Base-by-base conservation (phyloP, 64 coral and sea anemone genomes). In the Hydrozoanthus tunicans region DNA sequence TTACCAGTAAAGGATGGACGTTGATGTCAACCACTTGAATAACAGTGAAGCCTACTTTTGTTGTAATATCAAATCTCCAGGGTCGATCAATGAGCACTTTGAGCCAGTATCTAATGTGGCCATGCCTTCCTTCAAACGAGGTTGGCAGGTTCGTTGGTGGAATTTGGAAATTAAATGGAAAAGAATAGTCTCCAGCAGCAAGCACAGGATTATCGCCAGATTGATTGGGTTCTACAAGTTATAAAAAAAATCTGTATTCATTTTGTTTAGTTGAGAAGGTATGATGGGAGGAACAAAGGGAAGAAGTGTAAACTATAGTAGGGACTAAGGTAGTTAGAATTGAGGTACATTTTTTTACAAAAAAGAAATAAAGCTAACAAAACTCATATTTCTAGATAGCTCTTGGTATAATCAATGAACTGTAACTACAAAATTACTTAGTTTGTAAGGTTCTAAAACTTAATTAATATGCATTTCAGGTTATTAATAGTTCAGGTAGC, bases 51-150 rank as follows among this genome's bases (percentile, higher is more conserved):
- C 90, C 92, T 12, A 90, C 82, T 60, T 94, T 94, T 5, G 92
- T 94, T 57, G 95, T 91, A 55, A 96, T 92, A 71, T 96, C 95
- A 96, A 96, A 96, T 43, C 95, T 89, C 95, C 95, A 96, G 3
- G 95, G 95, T 62, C 95, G 84, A 57, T 96, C 95, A 26, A 96
- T 93, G 9, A 96, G 72, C 11, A 90, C 92, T 43, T 93, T 93
- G 7, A 91, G 92, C 95, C 95, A 96, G 83, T 96, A 96, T 56
- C 95, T 78, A 59, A 96, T 89, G 60, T 96, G 92, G 17, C 95
- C 95, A 70, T 93, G 90, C 25, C 53, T 83, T 20, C 95, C 95
- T 73, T 96, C 95, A 54, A 91, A 96, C 9, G 95, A 96, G 51
- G 95, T 91, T 1, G 95, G 95, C 24, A 91, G 71, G 64, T 93